These are phyloP conservation scores for Phyllopteryx taeniolatus DNA, from an alignment of 2,113 vertebrate genomes.

Conservation along the genomic window DNA sequence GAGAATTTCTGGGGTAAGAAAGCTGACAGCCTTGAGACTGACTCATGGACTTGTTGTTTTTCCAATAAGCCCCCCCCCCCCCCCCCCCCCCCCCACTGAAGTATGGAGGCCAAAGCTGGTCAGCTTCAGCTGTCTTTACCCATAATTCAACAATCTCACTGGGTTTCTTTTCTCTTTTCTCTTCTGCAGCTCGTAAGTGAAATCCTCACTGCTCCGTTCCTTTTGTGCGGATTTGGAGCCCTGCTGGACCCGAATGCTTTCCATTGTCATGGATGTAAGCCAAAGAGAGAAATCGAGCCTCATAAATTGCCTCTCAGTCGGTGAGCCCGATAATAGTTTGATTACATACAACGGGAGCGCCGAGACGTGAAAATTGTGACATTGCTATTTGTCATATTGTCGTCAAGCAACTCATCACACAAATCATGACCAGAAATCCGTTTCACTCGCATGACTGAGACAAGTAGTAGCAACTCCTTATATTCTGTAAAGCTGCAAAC, in stretches of 20 bases:
- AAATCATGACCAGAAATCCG: neutral
- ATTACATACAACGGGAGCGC: slow-evolving; percentile 36
- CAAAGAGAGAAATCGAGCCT: slow-evolving; percentile 46
- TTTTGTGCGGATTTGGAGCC: slow-evolving; percentile 52
- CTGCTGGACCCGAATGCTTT: slow-evolving; percentile 64
- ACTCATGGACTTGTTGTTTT: slow-evolving; percentile 70
- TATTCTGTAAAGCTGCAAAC: slow-evolving; percentile 9
- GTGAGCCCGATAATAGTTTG: slow-evolving; percentile 46
- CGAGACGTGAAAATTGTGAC: neutral
- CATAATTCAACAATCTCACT: slow-evolving; percentile 68
- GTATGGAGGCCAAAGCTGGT: slow-evolving; percentile 68
- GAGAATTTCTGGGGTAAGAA: slow-evolving; percentile 50
- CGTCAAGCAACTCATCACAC: neutral
- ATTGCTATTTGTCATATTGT: neutral
- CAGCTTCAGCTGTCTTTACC: slow-evolving; percentile 74
- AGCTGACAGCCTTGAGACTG: slow-evolving; percentile 51
- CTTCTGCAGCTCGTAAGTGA: slow-evolving; percentile 45
- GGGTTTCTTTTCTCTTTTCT: slow-evolving; percentile 62
- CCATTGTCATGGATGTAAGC: slow-evolving; percentile 54
- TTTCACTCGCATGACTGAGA: slow-evolving; percentile 1
- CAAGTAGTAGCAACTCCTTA: neutral
- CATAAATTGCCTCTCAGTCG: slow-evolving; percentile 32
- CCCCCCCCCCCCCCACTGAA: slow-evolving; percentile 66
- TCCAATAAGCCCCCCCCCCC: slow-evolving; percentile 67
- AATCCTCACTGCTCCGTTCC: slow-evolving; percentile 66